These are phyloP conservation scores for Austrolebias charrua DNA, from an alignment of 2,797 vertebrate genomes.

Conservation along the genomic window DNA sequence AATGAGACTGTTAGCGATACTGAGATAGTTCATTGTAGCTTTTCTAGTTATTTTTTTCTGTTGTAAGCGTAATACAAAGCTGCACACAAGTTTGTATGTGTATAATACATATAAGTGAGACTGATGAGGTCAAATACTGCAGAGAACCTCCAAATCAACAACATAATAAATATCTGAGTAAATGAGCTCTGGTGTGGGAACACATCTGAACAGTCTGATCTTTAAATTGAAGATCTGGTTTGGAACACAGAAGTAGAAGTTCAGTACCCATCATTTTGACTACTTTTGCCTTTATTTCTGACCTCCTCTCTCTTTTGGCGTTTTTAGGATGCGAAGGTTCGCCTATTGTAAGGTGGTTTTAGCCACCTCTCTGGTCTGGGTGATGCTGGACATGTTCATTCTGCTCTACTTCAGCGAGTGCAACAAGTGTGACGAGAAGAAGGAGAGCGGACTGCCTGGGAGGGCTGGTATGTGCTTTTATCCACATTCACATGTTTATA, in stretches of 20 bases:
- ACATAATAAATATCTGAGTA: no score
- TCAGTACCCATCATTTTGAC: neutral
- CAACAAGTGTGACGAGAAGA: constrained; percentile 97
- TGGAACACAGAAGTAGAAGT: neutral
- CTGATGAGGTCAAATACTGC: no score
- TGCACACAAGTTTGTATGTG: no score
- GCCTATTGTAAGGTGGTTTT: constrained; percentile 97
- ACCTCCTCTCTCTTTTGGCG: constrained; percentile 38
- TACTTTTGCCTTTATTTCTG: neutral
- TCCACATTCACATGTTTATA: neutral
- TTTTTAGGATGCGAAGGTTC: constrained; percentile 84
- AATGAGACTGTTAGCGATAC: no score
- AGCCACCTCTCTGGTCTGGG: constrained; percentile 99
- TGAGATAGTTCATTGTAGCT: no score
- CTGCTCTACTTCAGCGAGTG: constrained; percentile 89
- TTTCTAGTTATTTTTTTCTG: no score
- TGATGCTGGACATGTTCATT: constrained; percentile 98
- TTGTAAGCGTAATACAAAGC: no score
- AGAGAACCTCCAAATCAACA: no score
- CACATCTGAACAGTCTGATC: no score
- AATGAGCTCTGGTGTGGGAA: no score
- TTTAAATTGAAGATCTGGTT: neutral
- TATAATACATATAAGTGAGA: no score
- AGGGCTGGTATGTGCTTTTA: constrained; percentile 84
- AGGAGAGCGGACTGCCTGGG: constrained; percentile 90